These are phyloP conservation scores for Physocephala rufipes DNA, from an alignment of 2,888 invertebrate genomes.

Conservation along the genomic window DNA sequence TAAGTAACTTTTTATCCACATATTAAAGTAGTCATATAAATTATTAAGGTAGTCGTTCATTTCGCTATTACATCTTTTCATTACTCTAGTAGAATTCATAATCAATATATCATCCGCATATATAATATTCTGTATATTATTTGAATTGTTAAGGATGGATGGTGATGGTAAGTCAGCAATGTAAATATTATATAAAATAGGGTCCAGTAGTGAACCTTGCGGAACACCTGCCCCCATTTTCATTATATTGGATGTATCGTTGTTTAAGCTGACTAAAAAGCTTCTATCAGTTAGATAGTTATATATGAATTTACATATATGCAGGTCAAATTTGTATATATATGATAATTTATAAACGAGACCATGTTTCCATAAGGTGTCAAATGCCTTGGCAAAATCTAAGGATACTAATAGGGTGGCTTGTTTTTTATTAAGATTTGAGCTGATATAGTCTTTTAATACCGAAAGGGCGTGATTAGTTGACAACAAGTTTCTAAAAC, in stretches of 20 bases:
- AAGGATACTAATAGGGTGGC: conserved; percentile 6
- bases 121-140: not conserved
- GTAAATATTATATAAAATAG: conserved; percentile 5
- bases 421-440: conserved; percentile 1
- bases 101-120: conserved; percentile 1
- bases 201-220: conserved; percentile 19
- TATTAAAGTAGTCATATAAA: not conserved
- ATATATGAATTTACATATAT: conserved; percentile 5
- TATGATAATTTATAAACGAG: conserved; percentile 8
- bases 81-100: not conserved
- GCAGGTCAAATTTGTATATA: not conserved
- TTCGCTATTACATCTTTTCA: not conserved
- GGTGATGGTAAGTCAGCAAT: conserved; percentile 16
- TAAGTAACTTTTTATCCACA: no score
- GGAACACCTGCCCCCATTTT: conserved; percentile 6
- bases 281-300: not conserved
- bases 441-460: not conserved
- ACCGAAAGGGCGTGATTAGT: conserved; percentile 8
- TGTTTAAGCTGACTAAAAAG: not conserved
- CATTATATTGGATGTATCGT: not conserved
- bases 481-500: conserved; percentile 1
- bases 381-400: conserved; percentile 17
- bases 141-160: not conserved
- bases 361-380: conserved; percentile 9
- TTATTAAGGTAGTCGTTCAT: not conserved